Percentiles rank a stretch among this genome's conserved stretches.
phyloP scores from a whole-genome alignment of 1,140 invertebrate species.

The Zaprionus lachaisei region DNA sequence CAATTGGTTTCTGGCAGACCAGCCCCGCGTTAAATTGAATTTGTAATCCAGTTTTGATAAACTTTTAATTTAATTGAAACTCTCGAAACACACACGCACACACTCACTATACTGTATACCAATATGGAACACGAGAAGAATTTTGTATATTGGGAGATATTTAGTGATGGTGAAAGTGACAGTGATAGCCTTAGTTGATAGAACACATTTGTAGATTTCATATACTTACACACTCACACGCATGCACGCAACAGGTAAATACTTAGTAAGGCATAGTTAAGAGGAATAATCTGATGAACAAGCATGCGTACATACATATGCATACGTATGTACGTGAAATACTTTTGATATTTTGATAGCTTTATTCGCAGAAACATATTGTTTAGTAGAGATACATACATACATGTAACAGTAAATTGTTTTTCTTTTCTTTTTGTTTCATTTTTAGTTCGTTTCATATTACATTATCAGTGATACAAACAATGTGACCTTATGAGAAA shows the following conservation, averaged over 20 bases:
- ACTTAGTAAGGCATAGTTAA: constrained; percentile 55
- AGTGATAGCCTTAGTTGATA: constrained; percentile 49
- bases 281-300: constrained; percentile 45
- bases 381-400: constrained; percentile 24
- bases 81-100: constrained; percentile 24
- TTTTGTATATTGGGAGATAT: constrained; percentile 17
- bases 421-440: constrained; percentile 39
- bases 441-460: constrained; percentile 59
- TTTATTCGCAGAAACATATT: constrained; percentile 59
- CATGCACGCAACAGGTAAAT: constrained; percentile 53
- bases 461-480: constrained; percentile 76
- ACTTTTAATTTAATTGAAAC: constrained; percentile 5
- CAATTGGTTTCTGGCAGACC: constrained; percentile 47
- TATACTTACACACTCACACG: constrained; percentile 31
- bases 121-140: neutral
- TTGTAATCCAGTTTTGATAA: constrained; percentile 23
- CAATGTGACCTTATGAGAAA: constrained; percentile 77
- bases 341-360: constrained; percentile 70
- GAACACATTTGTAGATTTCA: constrained; percentile 29
- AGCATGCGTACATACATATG: neutral
- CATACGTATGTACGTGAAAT: constrained; percentile 27
- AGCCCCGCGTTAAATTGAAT: constrained; percentile 31
- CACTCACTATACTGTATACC: constrained; percentile 14
- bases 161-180: constrained; percentile 18
- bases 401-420: constrained; percentile 43